phyloP scores from a whole-genome alignment of 2,888 invertebrate genomes.

The Lycophotia porphyrea region DNA sequence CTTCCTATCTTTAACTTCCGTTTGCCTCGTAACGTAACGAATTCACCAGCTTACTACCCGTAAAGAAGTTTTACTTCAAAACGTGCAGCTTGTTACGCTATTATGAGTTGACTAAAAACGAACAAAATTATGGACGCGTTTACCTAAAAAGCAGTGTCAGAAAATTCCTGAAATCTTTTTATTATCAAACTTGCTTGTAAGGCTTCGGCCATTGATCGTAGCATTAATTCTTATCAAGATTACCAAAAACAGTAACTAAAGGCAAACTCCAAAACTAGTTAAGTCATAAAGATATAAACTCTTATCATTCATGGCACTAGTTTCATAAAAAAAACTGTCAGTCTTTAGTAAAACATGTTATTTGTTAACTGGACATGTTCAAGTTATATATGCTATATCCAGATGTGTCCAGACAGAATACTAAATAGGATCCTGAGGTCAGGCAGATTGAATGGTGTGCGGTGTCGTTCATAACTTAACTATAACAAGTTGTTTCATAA shows the following conservation, averaged over 20 bases:
- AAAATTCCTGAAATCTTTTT: not conserved
- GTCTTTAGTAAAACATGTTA: constrained; percentile 20
- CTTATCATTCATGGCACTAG: constrained; percentile 31
- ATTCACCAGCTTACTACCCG: too few relatives aligned
- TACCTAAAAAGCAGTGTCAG: not conserved
- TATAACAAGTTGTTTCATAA: not conserved
- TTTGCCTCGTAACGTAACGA: too few relatives aligned
- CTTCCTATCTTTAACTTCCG: too few relatives aligned
- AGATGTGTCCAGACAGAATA: constrained; percentile 30
- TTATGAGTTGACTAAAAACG: not conserved
- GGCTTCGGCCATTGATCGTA: not conserved
- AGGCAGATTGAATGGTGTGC: constrained; percentile 18
- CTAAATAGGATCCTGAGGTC: constrained; percentile 30
- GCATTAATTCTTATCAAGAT: constrained; percentile 28
- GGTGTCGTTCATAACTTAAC: constrained; percentile 7
- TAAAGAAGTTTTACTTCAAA: too few relatives aligned
- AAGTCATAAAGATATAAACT: constrained; percentile 27
- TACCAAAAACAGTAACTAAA: constrained; percentile 6
- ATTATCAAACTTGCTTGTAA: not conserved
- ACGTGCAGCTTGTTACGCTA: not conserved
- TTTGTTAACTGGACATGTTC: constrained; percentile 28
- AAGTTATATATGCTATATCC: not conserved
- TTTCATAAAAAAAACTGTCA: not conserved
- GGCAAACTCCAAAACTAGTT: constrained; percentile 26
- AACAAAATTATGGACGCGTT: not conserved